Evolutionary conservation across 2,888 invertebrate species (phyloP).

Genomic region (Dicranocentrus wangi): DNA sequence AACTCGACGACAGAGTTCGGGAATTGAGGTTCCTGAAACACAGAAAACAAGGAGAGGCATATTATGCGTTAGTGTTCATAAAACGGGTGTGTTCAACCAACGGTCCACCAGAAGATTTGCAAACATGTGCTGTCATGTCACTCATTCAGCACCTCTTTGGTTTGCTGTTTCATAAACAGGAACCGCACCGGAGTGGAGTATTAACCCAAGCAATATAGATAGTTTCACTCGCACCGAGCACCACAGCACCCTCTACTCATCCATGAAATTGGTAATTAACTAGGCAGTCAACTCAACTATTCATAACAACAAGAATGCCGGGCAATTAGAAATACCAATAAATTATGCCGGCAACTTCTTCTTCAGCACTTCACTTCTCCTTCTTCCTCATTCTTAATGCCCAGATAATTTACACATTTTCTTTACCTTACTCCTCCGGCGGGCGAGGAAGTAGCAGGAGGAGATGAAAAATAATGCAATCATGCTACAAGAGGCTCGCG

Average conservation of each 20-base stretch:
- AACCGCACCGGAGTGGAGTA: too few species aligned
- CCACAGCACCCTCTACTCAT: constrained; percentile 16
- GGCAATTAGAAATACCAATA: constrained; percentile 49
- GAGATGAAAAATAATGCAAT: constrained; percentile 15
- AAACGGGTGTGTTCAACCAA: too few species aligned
- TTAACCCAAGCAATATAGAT: too few species aligned
- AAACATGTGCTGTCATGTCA: background rate
- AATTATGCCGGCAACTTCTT: constrained; percentile 40
- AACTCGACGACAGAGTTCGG: constrained; percentile 72
- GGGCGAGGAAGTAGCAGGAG: background rate
- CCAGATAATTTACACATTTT: too few species aligned
- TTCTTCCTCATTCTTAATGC: background rate
- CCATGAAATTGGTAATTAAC: constrained; percentile 58
- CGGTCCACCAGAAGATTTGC: constrained; percentile 1
- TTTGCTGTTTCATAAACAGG: background rate
- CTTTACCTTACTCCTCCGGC: background rate
- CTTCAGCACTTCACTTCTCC: background rate
- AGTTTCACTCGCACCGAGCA: too few species aligned
- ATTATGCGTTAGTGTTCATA: background rate
- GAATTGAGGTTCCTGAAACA: constrained; percentile 69
- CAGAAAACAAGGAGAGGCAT: constrained; percentile 10
- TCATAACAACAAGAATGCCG: constrained; percentile 24
- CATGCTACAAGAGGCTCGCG: constrained; percentile 1
- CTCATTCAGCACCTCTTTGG: background rate
- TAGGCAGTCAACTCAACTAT: background rate